Conservation (phyloP, 2,888 invertebrate species). For the Idaea dimidiata region DNA sequence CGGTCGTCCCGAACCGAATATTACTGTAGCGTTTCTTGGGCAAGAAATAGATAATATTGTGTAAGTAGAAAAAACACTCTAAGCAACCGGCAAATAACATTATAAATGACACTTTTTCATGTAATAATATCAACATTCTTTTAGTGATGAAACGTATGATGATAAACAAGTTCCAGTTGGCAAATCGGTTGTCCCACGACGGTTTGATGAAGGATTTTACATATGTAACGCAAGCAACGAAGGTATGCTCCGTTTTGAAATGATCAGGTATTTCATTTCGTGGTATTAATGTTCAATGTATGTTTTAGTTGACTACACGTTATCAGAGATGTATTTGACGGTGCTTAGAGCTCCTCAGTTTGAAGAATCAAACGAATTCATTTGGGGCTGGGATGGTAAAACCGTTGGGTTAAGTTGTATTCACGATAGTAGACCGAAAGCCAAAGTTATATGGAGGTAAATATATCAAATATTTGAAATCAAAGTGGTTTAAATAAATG, state of each 20-base stretch:
- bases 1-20: slow-evolving; percentile 53
- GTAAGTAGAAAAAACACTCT: slow-evolving; percentile 19
- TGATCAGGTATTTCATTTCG: slow-evolving; percentile 3
- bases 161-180: slow-evolving; percentile 40
- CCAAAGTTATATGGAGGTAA: slow-evolving; percentile 62
- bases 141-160: slow-evolving; percentile 33
- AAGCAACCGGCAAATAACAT: background rate
- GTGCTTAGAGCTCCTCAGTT: slow-evolving; percentile 60
- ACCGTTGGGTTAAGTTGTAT: slow-evolving; percentile 55
- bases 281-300: too few relatives aligned
- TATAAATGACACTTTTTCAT: slow-evolving; percentile 3
- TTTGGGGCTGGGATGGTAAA: slow-evolving; percentile 62
- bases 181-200: slow-evolving; percentile 39
- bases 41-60: slow-evolving; percentile 40
- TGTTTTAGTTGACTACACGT: slow-evolving; percentile 41
- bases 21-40: slow-evolving; percentile 46
- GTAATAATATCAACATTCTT: slow-evolving; percentile 11
- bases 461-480: slow-evolving; percentile 7
- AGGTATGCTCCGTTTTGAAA: slow-evolving; percentile 38
- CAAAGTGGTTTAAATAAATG: too few relatives aligned
- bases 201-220: slow-evolving; percentile 50
- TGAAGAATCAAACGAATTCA: slow-evolving; percentile 32
- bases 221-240: slow-evolving; percentile 60
- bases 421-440: slow-evolving; percentile 54
- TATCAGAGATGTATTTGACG: slow-evolving; percentile 44